These are phyloP conservation scores for Selene dorsalis DNA, from an alignment of 2,797 vertebrate genomes.

Conservation along the genomic window DNA sequence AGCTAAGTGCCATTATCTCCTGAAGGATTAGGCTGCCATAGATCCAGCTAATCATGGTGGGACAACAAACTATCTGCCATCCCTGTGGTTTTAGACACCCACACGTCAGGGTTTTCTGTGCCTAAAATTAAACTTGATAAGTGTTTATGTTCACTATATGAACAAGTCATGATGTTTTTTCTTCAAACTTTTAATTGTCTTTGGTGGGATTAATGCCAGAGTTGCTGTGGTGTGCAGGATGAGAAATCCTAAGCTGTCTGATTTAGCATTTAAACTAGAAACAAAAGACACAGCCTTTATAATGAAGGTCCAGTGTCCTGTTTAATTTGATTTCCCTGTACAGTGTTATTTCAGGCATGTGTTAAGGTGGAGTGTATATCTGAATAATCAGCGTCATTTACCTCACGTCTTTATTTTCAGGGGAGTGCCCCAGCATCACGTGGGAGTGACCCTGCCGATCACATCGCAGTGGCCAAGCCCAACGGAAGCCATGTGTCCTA, in stretches of 20 bases:
- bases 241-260: conserved; percentile 11
- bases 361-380: not conserved
- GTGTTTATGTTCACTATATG: conserved; percentile 42
- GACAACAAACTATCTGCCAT: conserved; percentile 72
- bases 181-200: conserved; percentile 42
- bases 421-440: conserved; percentile 69
- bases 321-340: not conserved
- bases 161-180: conserved; percentile 35
- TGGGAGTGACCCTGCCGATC: conserved; percentile 78
- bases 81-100: conserved; percentile 45
- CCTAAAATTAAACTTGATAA: conserved; percentile 65
- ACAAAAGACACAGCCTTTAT: not conserved
- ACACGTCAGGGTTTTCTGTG: conserved; percentile 48
- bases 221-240: conserved; percentile 8
- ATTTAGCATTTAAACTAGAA: not conserved
- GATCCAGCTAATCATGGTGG: conserved; percentile 77
- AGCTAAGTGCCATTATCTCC: conserved; percentile 79
- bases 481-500: conserved; percentile 83
- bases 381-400: not conserved
- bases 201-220: conserved; percentile 31
- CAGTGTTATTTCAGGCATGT: not conserved
- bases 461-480: conserved; percentile 81
- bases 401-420: conserved; percentile 71
- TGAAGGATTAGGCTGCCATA: conserved; percentile 78
- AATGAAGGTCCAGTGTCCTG: not conserved